A percentile compares a stretch with the other conserved stretches of the same genome.
Conservation (phyloP, 2,888 invertebrate genomes). For the Xestia sexstrigata region DNA sequence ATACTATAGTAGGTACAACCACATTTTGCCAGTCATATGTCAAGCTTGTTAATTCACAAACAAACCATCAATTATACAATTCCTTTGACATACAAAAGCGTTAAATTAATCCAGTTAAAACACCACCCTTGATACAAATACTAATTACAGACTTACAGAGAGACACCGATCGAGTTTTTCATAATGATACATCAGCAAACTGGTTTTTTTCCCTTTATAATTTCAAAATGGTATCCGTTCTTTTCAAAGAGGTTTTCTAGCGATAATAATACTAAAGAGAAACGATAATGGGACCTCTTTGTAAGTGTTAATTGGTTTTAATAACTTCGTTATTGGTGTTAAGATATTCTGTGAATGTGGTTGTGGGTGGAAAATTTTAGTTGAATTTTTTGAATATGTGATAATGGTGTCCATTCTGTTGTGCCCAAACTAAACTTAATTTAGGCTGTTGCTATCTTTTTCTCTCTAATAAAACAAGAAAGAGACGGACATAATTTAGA, state of each 20-base stretch:
- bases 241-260: slow-evolving; percentile 35
- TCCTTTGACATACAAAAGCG: slow-evolving; percentile 17
- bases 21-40: neutral
- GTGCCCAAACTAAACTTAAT: too few species aligned
- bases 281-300: slow-evolving; percentile 31
- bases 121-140: neutral
- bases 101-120: slow-evolving; percentile 11
- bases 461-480: too few species aligned
- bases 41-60: slow-evolving; percentile 9
- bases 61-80: slow-evolving; percentile 11
- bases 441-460: too few species aligned
- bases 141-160: slow-evolving; percentile 37
- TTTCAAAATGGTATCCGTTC: slow-evolving; percentile 44
- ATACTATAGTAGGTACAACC: neutral
- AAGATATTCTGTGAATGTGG: slow-evolving; percentile 6
- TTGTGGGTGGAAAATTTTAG: neutral
- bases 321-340: slow-evolving; percentile 36
- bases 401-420: neutral
- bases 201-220: slow-evolving; percentile 29
- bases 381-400: too few species aligned
- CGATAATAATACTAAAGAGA: slow-evolving; percentile 53
- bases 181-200: slow-evolving; percentile 33
- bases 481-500: too few species aligned
- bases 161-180: neutral
- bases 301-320: slow-evolving; percentile 56